phyloP scores from a whole-genome alignment of 2,797 vertebrate species.

The Lophotriccus pileatus region DNA sequence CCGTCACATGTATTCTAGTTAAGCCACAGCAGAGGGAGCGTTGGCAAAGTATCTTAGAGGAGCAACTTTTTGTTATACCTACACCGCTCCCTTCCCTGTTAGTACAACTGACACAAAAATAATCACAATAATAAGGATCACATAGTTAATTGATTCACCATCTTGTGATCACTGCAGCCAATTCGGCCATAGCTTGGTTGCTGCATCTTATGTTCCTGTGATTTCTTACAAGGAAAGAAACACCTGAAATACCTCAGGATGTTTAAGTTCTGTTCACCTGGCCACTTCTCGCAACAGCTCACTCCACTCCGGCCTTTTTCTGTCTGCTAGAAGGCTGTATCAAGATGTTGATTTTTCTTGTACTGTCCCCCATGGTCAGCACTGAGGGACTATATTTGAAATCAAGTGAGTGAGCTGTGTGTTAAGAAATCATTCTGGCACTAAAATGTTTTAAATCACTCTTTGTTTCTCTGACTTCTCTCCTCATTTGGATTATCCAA shows the following conservation, averaged over 20 bases:
- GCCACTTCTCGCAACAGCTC: neutral
- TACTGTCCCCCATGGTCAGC: neutral
- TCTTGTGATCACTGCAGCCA: neutral
- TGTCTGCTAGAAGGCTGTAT: neutral
- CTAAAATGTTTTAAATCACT: conserved; percentile 35
- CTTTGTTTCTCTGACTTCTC: conserved; percentile 58
- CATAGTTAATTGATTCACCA: neutral
- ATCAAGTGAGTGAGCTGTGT: conserved; percentile 22
- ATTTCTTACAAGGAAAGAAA: neutral
- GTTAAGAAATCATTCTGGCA: conserved; percentile 65
- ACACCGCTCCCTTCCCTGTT: neutral
- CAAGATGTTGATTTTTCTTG: neutral
- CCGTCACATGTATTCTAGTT: conserved; percentile 64
- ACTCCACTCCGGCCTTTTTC: neutral
- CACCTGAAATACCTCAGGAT: neutral
- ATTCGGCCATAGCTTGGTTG: neutral
- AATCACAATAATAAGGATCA: neutral
- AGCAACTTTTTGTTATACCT: conserved; percentile 53
- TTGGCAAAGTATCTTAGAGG: conserved; percentile 51
- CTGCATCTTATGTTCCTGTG: neutral
- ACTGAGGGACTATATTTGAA: conserved; percentile 25
- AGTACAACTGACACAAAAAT: neutral
- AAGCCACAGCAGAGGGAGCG: conserved; percentile 67
- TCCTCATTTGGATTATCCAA: conserved; percentile 60
- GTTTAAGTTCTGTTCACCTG: neutral